A percentile compares a stretch with the other conserved stretches of the same genome.
Conservation (phyloP, 2,797 vertebrate species). For the Epinephelus coioides region DNA sequence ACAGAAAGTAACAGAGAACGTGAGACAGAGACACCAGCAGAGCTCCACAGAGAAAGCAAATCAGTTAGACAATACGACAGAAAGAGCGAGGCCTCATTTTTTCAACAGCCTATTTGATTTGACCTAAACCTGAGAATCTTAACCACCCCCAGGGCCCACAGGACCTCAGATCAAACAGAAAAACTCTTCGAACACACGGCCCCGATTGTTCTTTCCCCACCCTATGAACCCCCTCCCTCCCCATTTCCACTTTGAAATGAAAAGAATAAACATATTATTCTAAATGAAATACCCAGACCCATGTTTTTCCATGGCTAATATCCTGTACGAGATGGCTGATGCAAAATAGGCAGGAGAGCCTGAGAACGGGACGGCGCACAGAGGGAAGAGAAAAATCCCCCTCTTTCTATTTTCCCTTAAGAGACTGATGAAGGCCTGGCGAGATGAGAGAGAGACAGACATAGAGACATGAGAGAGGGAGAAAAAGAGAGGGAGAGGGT, state of each 20-base stretch:
- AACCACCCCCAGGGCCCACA: conserved; percentile 66
- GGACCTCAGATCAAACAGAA: conserved; percentile 78
- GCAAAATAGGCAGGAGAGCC: conserved; percentile 84
- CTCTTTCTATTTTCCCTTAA: conserved; percentile 82
- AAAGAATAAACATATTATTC: conserved; percentile 84
- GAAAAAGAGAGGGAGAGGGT: conserved; percentile 74
- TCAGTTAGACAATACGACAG: conserved; percentile 47
- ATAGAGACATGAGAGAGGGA: conserved; percentile 64
- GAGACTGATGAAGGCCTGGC: conserved; percentile 79
- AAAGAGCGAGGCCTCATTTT: conserved; percentile 57
- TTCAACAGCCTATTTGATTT: conserved; percentile 68
- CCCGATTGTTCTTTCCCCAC: conserved; percentile 77
- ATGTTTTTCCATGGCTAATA: conserved; percentile 83
- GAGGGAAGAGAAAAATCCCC: conserved; percentile 82
- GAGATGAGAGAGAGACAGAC: conserved; percentile 71
- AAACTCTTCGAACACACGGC: conserved; percentile 67
- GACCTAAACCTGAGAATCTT: conserved; percentile 76
- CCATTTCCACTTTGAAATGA: conserved; percentile 77
- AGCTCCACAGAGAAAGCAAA: conserved; percentile 49
- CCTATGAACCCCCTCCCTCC: conserved; percentile 47
- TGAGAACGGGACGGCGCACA: conserved; percentile 80
- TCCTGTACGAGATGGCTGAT: conserved; percentile 81
- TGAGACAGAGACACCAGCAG: conserved; percentile 53
- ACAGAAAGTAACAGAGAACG: conserved; percentile 49
- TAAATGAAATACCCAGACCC: conserved; percentile 78